Base-by-base conservation (phyloP, 2,888 invertebrate genomes). In the Xestoiulus laeticollis region DNA sequence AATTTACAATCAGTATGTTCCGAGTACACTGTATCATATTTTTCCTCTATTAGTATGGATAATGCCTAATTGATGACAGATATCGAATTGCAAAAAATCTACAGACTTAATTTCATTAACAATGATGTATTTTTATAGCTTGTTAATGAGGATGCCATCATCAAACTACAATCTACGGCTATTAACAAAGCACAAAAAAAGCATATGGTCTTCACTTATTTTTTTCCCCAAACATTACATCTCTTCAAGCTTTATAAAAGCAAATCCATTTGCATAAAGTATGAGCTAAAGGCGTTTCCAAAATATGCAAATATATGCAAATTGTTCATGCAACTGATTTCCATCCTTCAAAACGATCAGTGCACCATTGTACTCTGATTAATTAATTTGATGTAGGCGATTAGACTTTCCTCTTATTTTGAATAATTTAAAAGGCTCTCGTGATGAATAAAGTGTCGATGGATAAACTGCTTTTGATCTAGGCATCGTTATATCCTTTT, bases 311-410 rank as follows among this genome's bases (percentile, higher is more conserved):
- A 68, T 68, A 26, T 68, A 68, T 26, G 22, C 68, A 68, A 68
- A 68, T 59, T 59, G 10, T 10, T 68, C 22, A 10, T 10, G 68
- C 68, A 68, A 26, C 68, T 22, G 68, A 68, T 68, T 68, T 68
- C 12, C 68, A 68, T 68, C 26, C 68, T 3, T 68, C 22, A 26
- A 68, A 68, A 26, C 68, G 68, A 68, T 68, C 68, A 68, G 68
- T 10, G 68, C 68, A 26, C 26, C 8, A 8, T 26, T 26, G 68
- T 68, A 68, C 68, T 22, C 68, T 68, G 68, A 68, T 26, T 68
- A 68, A 68, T 68, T 68, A 68, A 68, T 26, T 68, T 26, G 22
- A 68, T 68, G 68, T 8, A 68, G 68, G 68, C 68, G 68, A 68
- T 68, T 68, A 68, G 22, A 22, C 68, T 26, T 68, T 26, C 5